Evolutionary conservation across 2,888 invertebrate genomes (phyloP).

Genomic region (Cosmorhoe ocellata): DNA sequence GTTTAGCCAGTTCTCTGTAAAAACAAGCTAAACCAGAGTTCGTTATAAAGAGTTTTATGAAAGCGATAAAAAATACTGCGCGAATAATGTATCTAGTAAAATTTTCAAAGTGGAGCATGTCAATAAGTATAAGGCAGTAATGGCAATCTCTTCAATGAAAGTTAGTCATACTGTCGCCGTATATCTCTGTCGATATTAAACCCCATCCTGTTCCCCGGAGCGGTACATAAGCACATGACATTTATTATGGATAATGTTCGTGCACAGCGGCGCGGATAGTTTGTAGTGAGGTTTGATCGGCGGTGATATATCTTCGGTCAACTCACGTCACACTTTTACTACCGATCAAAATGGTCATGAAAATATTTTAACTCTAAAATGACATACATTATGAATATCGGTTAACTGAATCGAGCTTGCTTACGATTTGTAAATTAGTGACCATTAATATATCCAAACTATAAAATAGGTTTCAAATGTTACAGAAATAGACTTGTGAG

Average conservation of each 20-base stretch:
- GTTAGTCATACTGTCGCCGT: slow-evolving; percentile 34
- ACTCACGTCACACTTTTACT: background rate
- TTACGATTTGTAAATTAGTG: background rate
- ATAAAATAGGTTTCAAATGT: too few species aligned
- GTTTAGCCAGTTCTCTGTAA: slow-evolving; percentile 10
- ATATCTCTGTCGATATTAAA: slow-evolving; percentile 38
- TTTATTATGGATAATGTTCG: slow-evolving; percentile 43
- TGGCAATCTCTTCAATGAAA: slow-evolving; percentile 29
- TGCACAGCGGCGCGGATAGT: slow-evolving; percentile 48
- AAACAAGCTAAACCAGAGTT: slow-evolving; percentile 20
- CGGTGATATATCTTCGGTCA: slow-evolving; percentile 44
- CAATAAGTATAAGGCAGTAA: slow-evolving; percentile 20
- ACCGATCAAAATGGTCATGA: background rate
- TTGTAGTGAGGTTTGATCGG: slow-evolving; percentile 57
- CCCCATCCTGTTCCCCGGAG: slow-evolving; percentile 36
- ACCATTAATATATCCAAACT: background rate
- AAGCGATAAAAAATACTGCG: slow-evolving; percentile 4
- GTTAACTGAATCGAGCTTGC: background rate
- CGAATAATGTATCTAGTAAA: slow-evolving; percentile 4
- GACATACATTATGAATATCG: too few species aligned
- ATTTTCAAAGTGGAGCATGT: slow-evolving; percentile 24
- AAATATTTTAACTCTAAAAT: background rate
- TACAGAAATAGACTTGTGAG: background rate
- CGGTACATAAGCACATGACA: slow-evolving; percentile 35
- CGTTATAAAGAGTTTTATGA: slow-evolving; percentile 10